Conservation (phyloP, 2,888 invertebrate species). For the Drosophila quinaria region DNA sequence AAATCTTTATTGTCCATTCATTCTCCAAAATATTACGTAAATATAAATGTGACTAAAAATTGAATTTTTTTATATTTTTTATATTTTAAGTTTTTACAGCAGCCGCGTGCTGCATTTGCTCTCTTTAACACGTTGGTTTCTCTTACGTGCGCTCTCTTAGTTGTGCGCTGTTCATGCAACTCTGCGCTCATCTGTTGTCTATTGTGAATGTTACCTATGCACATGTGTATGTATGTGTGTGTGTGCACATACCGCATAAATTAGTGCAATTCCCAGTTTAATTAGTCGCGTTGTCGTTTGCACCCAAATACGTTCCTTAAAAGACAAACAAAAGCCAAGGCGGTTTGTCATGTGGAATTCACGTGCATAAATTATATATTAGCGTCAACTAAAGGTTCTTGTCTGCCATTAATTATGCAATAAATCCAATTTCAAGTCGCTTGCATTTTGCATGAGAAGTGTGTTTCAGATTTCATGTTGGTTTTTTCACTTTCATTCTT, state of each 20-base stretch:
- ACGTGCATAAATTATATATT: slow-evolving; percentile 53
- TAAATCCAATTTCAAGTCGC: slow-evolving; percentile 48
- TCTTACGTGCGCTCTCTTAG: slow-evolving; percentile 29
- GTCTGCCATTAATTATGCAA: slow-evolving; percentile 68
- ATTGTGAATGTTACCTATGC: slow-evolving; percentile 49
- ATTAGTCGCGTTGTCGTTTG: slow-evolving; percentile 26
- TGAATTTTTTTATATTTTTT: slow-evolving; percentile 24
- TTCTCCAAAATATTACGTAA: slow-evolving; percentile 42
- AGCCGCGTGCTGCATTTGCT: slow-evolving; percentile 28
- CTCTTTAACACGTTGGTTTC: slow-evolving; percentile 33
- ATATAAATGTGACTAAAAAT: slow-evolving; percentile 27
- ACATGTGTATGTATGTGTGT: neutral
- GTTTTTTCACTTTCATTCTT: slow-evolving; percentile 28
- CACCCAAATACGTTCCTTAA: slow-evolving; percentile 26
- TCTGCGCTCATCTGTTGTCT: slow-evolving; percentile 60
- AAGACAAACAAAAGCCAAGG: slow-evolving; percentile 24
- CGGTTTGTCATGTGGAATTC: slow-evolving; percentile 5
- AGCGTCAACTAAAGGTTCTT: slow-evolving; percentile 15
- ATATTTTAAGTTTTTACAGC: too few relatives aligned
- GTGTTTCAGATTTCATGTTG: slow-evolving; percentile 44
- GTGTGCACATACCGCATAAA: slow-evolving; percentile 36
- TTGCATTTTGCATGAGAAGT: slow-evolving; percentile 53
- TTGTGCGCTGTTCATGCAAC: slow-evolving; percentile 48
- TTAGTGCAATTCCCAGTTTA: slow-evolving; percentile 55
- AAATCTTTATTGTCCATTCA: neutral